Percentiles rank a stretch among this genome's conserved stretches.
Evolutionary conservation across 2,113 vertebrate genomes (phyloP).

Genomic region (Ploceus nigricollis): DNA sequence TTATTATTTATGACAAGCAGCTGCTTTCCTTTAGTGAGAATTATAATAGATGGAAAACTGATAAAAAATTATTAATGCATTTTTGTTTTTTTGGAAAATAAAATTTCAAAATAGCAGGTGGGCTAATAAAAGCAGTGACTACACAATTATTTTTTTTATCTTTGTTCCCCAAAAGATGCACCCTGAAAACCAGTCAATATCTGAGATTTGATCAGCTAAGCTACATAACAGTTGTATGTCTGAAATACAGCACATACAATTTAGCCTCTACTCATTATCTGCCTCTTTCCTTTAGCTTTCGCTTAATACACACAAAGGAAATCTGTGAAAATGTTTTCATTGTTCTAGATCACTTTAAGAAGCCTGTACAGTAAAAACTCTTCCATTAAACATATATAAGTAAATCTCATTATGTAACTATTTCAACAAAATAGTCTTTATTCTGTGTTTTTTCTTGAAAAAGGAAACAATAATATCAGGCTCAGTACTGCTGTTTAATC

Average conservation of each 20-base stretch:
- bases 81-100: neutral
- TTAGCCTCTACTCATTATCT: neutral
- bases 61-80: neutral
- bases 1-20: neutral
- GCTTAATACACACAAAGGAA: neutral
- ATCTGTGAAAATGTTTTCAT: neutral
- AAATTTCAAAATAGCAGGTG: neutral
- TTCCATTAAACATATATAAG: neutral
- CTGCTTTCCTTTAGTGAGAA: neutral
- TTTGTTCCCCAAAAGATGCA: neutral
- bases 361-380: neutral
- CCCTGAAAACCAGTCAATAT: neutral
- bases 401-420: neutral
- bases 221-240: neutral
- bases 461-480: neutral
- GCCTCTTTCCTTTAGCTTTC: neutral
- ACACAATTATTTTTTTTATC: neutral
- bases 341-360: neutral
- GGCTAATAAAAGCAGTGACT: neutral
- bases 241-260: neutral
- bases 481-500: neutral
- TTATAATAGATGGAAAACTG: neutral
- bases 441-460: neutral
- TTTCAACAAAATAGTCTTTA: neutral
- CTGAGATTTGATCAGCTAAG: slow-evolving; percentile 1